Evolutionary conservation across 2,797 vertebrate species (phyloP).

Genomic region (Leucoraja ocellata): DNA sequence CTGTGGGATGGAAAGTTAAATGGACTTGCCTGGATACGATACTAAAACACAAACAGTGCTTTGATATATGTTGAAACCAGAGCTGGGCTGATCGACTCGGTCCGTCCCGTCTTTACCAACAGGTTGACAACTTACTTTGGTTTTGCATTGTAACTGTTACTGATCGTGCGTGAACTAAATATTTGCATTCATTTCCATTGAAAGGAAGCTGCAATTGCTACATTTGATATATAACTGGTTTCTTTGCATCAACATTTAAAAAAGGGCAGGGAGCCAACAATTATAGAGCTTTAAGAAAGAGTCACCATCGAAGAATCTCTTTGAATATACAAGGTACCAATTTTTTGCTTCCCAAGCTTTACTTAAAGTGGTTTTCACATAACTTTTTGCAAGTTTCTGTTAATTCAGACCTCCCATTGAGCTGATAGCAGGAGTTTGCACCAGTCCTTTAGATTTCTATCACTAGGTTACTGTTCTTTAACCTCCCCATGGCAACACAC

Average conservation of each 20-base stretch:
- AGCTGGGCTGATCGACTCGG: constrained; percentile 55
- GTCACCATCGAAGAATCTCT: background rate
- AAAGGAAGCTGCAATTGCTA: background rate
- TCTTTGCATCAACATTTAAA: background rate
- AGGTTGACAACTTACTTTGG: constrained; percentile 21
- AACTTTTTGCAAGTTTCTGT: too few relatives aligned
- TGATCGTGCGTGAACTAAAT: background rate
- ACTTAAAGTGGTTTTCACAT: background rate
- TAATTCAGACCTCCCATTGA: too few relatives aligned
- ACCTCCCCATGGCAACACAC: background rate
- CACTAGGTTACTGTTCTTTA: background rate
- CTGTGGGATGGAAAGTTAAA: constrained; percentile 86
- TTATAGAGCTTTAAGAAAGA: background rate
- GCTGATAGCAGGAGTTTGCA: background rate
- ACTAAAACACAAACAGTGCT: constrained; percentile 72
- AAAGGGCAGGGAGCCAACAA: background rate
- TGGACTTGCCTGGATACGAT: constrained; percentile 87
- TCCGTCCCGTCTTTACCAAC: constrained; percentile 43
- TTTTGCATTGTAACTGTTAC: background rate
- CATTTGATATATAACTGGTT: background rate
- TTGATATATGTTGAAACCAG: constrained; percentile 59
- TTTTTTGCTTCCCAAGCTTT: background rate
- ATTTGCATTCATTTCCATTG: background rate
- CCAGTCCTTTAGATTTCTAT: background rate
- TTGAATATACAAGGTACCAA: background rate